These are phyloP conservation scores for Lophotis ruficrista DNA, from an alignment of 2,113 vertebrate species.

Conservation along the genomic window DNA sequence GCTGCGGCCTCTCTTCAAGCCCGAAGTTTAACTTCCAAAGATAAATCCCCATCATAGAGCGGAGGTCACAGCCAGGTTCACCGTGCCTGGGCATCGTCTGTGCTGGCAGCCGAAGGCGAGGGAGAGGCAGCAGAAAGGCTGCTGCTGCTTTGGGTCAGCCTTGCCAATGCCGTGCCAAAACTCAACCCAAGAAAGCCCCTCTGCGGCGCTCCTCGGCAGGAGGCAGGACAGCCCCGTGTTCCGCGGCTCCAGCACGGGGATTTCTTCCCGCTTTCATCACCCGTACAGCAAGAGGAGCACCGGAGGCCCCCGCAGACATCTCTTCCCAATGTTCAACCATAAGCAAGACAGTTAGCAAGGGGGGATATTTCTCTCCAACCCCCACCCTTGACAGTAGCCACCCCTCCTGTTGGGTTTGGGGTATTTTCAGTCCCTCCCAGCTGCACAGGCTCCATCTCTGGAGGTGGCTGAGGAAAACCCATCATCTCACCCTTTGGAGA, in stretches of 20 bases:
- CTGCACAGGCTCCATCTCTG: not conserved
- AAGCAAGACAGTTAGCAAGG: not conserved
- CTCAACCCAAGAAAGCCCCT: not conserved
- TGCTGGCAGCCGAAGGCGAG: not conserved
- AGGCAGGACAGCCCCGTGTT: not conserved
- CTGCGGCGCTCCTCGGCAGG: accelerated
- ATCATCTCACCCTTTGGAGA: not conserved
- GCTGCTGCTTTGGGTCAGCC: not conserved
- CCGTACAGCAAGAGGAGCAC: not conserved
- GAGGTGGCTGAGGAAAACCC: not conserved
- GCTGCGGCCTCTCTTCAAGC: not conserved
- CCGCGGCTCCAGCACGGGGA: accelerated
- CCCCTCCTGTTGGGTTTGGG: not conserved
- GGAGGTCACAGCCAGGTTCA: not conserved
- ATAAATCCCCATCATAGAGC: accelerated
- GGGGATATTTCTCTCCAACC: not conserved
- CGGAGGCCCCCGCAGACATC: accelerated
- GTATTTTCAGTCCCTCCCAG: not conserved
- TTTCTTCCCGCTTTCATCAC: not conserved
- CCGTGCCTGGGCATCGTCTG: accelerated
- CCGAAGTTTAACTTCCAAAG: not conserved
- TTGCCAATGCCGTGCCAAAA: not conserved
- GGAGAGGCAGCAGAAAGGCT: not conserved
- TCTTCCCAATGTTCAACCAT: not conserved
- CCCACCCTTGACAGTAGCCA: not conserved